These are phyloP conservation scores for Microtus ochrogaster DNA, from an alignment of 2,113 vertebrate species.

Conservation along the genomic window DNA sequence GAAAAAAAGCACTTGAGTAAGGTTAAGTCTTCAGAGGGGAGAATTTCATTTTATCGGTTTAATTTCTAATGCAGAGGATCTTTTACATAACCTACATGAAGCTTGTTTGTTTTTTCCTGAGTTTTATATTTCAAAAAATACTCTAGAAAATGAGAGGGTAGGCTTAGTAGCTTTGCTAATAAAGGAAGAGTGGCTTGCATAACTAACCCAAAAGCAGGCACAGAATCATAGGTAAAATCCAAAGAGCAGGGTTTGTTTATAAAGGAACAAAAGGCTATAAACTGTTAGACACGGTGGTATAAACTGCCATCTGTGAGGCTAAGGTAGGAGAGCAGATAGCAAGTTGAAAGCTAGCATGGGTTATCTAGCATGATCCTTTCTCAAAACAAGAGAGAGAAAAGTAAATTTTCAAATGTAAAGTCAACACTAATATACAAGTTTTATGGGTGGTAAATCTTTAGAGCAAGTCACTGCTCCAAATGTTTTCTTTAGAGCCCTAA, in stretches of 20 bases:
- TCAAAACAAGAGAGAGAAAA: not conserved
- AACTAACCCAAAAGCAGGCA: not conserved
- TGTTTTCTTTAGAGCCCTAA: slow-evolving; percentile 69
- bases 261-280: not conserved
- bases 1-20: not conserved
- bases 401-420: slow-evolving; percentile 39
- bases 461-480: slow-evolving; percentile 56
- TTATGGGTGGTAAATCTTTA: slow-evolving; percentile 48
- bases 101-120: not conserved
- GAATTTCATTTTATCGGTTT: not conserved
- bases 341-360: not conserved
- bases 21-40: slow-evolving; percentile 7
- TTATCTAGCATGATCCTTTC: not conserved
- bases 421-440: not conserved
- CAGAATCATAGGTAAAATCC: not conserved
- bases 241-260: slow-evolving; percentile 27
- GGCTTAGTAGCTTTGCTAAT: slow-evolving; percentile 6
- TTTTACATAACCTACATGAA: slow-evolving; percentile 20
- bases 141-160: slow-evolving; percentile 38
- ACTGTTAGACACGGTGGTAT: not conserved
- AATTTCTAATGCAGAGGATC: slow-evolving; percentile 38
- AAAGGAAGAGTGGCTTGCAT: not conserved
- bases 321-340: not conserved
- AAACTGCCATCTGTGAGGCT: not conserved
- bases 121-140: slow-evolving; percentile 45